A percentile compares a stretch with the other conserved stretches of the same genome.
phyloP scores from a whole-genome alignment of 2,113 vertebrate species.

The Phylloscopus trochilus region DNA sequence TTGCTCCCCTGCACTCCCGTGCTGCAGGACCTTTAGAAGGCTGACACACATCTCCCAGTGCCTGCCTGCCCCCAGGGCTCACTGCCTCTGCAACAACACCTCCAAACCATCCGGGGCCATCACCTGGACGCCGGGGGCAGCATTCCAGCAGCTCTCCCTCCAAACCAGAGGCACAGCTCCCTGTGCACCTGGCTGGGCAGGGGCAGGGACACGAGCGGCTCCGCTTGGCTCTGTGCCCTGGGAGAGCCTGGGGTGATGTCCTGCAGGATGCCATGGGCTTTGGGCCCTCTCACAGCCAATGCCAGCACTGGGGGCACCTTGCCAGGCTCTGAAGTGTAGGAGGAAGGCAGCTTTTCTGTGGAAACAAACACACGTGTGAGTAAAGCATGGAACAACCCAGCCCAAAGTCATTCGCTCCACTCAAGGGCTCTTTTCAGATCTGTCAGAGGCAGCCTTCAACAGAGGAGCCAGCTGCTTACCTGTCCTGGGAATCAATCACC shows the following conservation, averaged over 20 bases:
- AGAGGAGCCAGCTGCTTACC: background rate
- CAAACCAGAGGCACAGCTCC: slow-evolving; percentile 76
- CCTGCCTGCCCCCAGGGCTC: background rate
- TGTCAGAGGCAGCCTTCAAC: background rate
- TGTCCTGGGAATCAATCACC: background rate
- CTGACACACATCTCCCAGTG: background rate
- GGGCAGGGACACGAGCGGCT: slow-evolving; percentile 16
- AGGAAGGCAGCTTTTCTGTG: slow-evolving; percentile 42
- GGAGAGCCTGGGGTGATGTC: background rate
- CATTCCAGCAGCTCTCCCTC: slow-evolving; percentile 58
- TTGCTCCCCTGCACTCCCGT: background rate
- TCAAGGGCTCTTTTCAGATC: background rate
- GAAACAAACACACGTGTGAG: background rate
- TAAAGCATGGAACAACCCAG: background rate
- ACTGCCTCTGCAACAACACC: background rate
- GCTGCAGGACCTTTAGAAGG: background rate
- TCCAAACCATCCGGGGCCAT: background rate
- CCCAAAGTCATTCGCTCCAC: background rate
- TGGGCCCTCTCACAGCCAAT: slow-evolving; percentile 63
- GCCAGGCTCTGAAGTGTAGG: background rate
- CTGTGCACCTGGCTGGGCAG: background rate
- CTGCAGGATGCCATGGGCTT: slow-evolving; percentile 43
- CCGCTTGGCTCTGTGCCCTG: background rate
- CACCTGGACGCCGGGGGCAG: background rate
- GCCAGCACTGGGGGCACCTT: slow-evolving; percentile 37